Evolutionary conservation across 2,113 vertebrate species (phyloP).

Genomic region (Panthera leo): DNA sequence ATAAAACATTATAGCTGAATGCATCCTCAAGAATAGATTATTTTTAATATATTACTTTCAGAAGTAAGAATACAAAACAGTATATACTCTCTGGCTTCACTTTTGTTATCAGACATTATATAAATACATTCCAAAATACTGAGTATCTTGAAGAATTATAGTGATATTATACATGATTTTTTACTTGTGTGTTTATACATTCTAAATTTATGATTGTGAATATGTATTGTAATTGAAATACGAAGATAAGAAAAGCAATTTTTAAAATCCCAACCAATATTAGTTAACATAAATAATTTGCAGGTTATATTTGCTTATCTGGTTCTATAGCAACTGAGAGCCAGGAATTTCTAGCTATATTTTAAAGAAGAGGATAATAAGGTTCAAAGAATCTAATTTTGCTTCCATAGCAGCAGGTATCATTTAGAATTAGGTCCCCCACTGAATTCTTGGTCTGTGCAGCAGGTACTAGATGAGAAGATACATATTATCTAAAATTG

Average conservation of each 20-base stretch:
- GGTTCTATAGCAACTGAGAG: constrained; percentile 13
- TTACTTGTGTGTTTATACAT: neutral
- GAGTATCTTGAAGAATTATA: neutral
- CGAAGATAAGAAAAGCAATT: neutral
- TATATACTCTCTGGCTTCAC: neutral
- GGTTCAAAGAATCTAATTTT: constrained; percentile 35
- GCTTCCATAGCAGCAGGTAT: neutral
- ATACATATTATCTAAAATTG: neutral
- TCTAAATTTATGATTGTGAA: constrained; percentile 16
- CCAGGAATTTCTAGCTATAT: neutral
- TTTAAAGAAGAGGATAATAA: constrained; percentile 34
- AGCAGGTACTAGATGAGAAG: constrained; percentile 16
- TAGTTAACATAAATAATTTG: constrained; percentile 41
- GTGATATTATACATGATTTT: neutral
- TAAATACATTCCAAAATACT: neutral
- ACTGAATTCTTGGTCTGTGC: neutral
- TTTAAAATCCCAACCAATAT: neutral
- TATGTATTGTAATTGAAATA: neutral
- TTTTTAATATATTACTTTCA: neutral
- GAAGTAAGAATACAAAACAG: neutral
- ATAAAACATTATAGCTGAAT: neutral
- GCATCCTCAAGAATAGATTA: neutral
- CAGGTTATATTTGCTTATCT: neutral
- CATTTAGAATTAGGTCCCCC: constrained; percentile 9
- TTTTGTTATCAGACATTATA: neutral